Base-by-base conservation (phyloP, 1,140 invertebrate species). In the Pseudobourletiella spinata region DNA sequence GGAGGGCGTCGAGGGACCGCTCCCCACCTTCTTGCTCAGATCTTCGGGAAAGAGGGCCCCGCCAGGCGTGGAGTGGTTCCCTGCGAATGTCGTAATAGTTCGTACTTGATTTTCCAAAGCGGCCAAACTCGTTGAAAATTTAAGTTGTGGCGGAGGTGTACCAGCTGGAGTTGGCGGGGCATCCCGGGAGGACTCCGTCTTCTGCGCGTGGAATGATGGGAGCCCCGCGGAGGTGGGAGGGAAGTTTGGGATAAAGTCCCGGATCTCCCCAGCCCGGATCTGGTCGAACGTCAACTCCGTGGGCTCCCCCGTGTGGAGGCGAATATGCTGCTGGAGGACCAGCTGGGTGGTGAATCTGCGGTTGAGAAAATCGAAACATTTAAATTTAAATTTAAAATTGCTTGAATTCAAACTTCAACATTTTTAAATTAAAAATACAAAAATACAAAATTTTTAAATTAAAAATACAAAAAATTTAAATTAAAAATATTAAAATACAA, bases 321-420 rank as follows among this genome's bases (percentile, higher is more conserved):
- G 32, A 68, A 97, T 93, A 77, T 97, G 94, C 76, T 97, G 93
- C 75, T 96, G 93, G 22, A 97, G 79, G 2, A 96, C 90, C 15
- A 94, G 81, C 2, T 89, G 85, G 74, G 97, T 97, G 26, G 92
- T 89, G 78, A 96, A 98, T 73, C n/a, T n/a, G n/a, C n/a, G n/a
- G n/a, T n/a, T n/a, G n/a, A n/a, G n/a, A n/a, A n/a, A n/a, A n/a
- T 57, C 59, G 28, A 11, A 25, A n/a, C n/a, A n/a, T n/a, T n/a
- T n/a, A n/a, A n/a, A n/a, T n/a, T n/a, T n/a, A n/a, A n/a, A n/a
- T n/a, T n/a, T n/a, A n/a, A n/a, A n/a, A n/a, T n/a, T n/a, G n/a
- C n/a, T n/a, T n/a, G n/a, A n/a, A n/a, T n/a, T n/a, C n/a, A n/a
- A n/a, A n/a, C n/a, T n/a, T n/a, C n/a, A n/a, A n/a, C n/a, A n/a